Percentiles rank a stretch among this genome's conserved stretches.
These are phyloP conservation scores for Brachionus paranguensis DNA, from an alignment of 1,140 invertebrate species.

Conservation along the genomic window DNA sequence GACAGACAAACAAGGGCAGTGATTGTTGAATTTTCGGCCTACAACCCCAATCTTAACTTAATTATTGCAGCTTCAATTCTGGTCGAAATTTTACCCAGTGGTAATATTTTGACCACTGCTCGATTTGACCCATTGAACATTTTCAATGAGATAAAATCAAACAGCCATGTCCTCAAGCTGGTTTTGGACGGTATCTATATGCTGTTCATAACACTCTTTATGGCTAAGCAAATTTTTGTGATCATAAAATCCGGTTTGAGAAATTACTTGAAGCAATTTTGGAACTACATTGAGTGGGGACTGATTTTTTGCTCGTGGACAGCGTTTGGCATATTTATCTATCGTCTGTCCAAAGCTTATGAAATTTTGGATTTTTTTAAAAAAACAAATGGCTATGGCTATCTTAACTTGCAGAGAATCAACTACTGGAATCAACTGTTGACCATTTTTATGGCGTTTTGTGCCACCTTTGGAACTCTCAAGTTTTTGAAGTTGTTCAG, in stretches of 20 bases:
- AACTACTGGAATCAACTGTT: slow-evolving; percentile 57
- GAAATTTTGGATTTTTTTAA: slow-evolving; percentile 53
- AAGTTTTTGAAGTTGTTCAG: slow-evolving; percentile 59
- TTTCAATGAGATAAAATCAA: slow-evolving; percentile 42
- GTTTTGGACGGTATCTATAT: slow-evolving; percentile 16
- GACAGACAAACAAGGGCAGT: slow-evolving; percentile 60
- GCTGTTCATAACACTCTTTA: slow-evolving; percentile 58
- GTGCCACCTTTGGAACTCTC: slow-evolving; percentile 58
- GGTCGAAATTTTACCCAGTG: slow-evolving; percentile 58
- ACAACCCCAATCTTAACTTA: slow-evolving; percentile 62
- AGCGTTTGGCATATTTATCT: slow-evolving; percentile 54
- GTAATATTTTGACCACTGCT: slow-evolving; percentile 57
- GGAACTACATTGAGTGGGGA: slow-evolving; percentile 55
- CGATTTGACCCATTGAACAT: slow-evolving; percentile 54
- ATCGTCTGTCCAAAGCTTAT: slow-evolving; percentile 50
- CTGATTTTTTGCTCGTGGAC: slow-evolving; percentile 42
- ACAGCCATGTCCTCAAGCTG: slow-evolving; percentile 46
- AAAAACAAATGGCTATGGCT: slow-evolving; percentile 56
- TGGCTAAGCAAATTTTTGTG: slow-evolving; percentile 52
- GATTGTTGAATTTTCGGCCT: slow-evolving; percentile 61
- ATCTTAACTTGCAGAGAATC: slow-evolving; percentile 58
- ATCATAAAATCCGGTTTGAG: slow-evolving; percentile 44
- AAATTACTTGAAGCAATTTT: slow-evolving; percentile 53
- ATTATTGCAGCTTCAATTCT: slow-evolving; percentile 57
- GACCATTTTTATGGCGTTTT: slow-evolving; percentile 56